phyloP scores from a whole-genome alignment of 2,888 invertebrate genomes.

The Isoperla grammatica region DNA sequence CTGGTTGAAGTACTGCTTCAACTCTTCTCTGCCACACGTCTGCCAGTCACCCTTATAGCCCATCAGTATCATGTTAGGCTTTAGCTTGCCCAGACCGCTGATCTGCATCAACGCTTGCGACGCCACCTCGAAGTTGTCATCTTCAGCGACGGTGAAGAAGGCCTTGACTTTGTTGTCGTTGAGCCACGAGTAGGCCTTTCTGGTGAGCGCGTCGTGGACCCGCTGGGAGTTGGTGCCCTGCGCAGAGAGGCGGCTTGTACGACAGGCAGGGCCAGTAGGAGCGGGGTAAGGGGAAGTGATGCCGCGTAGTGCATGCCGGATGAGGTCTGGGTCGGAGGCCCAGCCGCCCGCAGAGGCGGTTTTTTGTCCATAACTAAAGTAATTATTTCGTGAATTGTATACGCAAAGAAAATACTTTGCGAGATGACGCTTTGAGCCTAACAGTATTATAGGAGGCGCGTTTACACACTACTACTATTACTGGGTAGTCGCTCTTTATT shows the following conservation, averaged over 20 bases:
- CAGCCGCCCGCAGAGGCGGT: too few species aligned
- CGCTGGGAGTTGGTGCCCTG: constrained; percentile 39
- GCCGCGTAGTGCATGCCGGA: too few species aligned
- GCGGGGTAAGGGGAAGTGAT: too few species aligned
- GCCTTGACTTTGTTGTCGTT: constrained; percentile 56
- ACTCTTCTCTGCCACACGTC: constrained; percentile 41
- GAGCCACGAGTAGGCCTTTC: constrained; percentile 66
- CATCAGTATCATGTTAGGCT: constrained; percentile 52
- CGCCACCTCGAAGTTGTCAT: constrained; percentile 40
- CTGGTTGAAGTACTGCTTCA: constrained; percentile 52
- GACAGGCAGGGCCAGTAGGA: too few species aligned
- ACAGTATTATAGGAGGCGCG: too few species aligned
- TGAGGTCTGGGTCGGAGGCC: too few species aligned
- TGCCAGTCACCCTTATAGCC: constrained; percentile 55
- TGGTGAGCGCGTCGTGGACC: constrained; percentile 37
- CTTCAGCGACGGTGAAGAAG: constrained; percentile 47
- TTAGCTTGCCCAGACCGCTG: constrained; percentile 51
- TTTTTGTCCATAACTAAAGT: too few species aligned
- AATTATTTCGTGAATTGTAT: too few species aligned
- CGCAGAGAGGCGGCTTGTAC: not conserved
- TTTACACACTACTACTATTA: too few species aligned
- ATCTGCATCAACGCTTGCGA: constrained; percentile 47
- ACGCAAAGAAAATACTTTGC: too few species aligned
- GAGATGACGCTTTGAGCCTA: too few species aligned
- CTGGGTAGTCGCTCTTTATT: too few species aligned